Base-by-base conservation (phyloP, 1,140 invertebrate species). In the Nephila pilipes region DNA sequence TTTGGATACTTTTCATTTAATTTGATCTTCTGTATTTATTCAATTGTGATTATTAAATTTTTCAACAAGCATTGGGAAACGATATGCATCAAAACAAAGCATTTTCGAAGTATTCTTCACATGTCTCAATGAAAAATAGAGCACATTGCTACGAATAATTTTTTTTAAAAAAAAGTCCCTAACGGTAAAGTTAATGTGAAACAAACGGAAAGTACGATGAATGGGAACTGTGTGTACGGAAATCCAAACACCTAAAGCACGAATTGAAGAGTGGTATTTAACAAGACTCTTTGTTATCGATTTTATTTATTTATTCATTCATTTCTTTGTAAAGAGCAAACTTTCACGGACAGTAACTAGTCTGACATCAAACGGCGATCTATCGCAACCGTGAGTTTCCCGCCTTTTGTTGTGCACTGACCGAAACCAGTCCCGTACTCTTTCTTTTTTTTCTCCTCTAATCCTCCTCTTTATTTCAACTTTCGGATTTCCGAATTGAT, bases 381-480 rank as follows among this genome's bases (percentile, higher is more conserved):
- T 75, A 75, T 75, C 69, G 32, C 69, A 75, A 75, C 29, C 16
- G 0, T 2, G 69, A 29, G 69, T 32, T 75, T 75, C 69, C 65
- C 69, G 69, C 69, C 69, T 75, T 75, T 75, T 75, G 69, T 75
- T 75, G 69, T 36, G 69, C 69, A 36, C 18, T 75, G 69, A 75
- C 69, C 69, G 69, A 75, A 75, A 75, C 69, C 63, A 22, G 63
- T 69, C 63, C 58, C n/a, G 63, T 65, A 25, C 25, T 12, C 12
- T 65, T 29, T 65, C 20, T 58, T 58, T 58, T 69, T 69, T 69
- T 29, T 65, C 10, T n/a, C 63, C 63, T 58, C 58, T 63, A n/a
- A n/a, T 63, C 65, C 29, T 16, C 25, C 65, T 69, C 29, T 69
- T 69, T 69, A 69, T 69, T 25, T 4, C 14, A 69, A 32, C 65